Evolutionary conservation across 2,888 invertebrate genomes (phyloP).

Genomic region (Clostera curtula): DNA sequence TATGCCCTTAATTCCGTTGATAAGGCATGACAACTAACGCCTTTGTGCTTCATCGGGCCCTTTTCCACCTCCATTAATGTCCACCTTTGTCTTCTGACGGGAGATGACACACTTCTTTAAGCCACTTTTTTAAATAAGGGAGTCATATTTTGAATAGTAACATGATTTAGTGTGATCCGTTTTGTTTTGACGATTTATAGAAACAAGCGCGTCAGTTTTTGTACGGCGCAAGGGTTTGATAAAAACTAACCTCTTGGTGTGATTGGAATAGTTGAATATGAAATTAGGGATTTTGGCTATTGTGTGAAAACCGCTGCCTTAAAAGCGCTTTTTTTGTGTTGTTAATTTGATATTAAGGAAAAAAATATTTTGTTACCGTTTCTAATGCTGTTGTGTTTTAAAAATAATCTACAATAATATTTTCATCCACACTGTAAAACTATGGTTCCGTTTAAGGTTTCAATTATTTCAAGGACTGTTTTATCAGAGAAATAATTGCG

Average conservation of each 20-base stretch:
- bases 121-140: slow-evolving; percentile 31
- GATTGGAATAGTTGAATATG: slow-evolving; percentile 14
- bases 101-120: slow-evolving; percentile 60
- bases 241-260: slow-evolving; percentile 25
- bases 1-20: slow-evolving; percentile 71
- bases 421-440: too few relatives aligned
- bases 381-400: too few relatives aligned
- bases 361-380: too few relatives aligned
- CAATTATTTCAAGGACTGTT: too few relatives aligned
- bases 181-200: slow-evolving; percentile 62
- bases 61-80: slow-evolving; percentile 63
- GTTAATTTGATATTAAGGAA: background rate
- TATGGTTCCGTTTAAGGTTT: too few relatives aligned
- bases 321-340: background rate
- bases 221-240: slow-evolving; percentile 29
- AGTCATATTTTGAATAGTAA: slow-evolving; percentile 64
- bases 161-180: slow-evolving; percentile 62
- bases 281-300: slow-evolving; percentile 10
- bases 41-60: slow-evolving; percentile 50
- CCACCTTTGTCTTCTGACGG: slow-evolving; percentile 57
- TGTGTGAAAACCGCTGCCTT: background rate
- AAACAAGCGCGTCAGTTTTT: slow-evolving; percentile 42
- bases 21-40: slow-evolving; percentile 69
- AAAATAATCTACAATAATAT: too few relatives aligned
- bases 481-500: too few relatives aligned